Conservation (phyloP, 2,888 invertebrate genomes). For the Carterocephalus palaemon region DNA sequence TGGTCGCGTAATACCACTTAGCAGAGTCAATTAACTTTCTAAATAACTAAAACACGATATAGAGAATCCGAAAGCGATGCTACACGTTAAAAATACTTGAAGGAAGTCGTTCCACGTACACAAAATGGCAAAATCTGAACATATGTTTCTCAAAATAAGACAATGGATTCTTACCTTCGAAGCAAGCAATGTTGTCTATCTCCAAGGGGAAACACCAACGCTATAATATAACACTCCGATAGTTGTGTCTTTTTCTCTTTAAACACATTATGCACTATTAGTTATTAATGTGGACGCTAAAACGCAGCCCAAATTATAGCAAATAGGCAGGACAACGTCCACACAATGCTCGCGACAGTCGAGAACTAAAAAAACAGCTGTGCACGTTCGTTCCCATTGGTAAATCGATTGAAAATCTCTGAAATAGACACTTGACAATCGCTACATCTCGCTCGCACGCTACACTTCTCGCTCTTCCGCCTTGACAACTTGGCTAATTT, state of each 20-base stretch:
- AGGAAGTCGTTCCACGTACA: conserved; percentile 23
- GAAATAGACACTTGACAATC: conserved; percentile 48
- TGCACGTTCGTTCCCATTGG: conserved; percentile 65
- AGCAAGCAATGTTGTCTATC: conserved; percentile 61
- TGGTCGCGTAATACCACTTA: conserved; percentile 36
- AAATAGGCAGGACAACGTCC: conserved; percentile 53
- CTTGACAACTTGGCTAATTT: conserved; percentile 19
- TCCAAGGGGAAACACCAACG: conserved; percentile 68
- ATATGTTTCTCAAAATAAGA: conserved; percentile 49
- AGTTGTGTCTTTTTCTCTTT: conserved; percentile 76
- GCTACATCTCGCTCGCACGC: conserved; percentile 44
- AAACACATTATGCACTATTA: conserved; percentile 76
- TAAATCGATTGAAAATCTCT: conserved; percentile 69
- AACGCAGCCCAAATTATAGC: conserved; percentile 61
- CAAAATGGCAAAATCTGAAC: conserved; percentile 43
- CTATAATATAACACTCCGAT: conserved; percentile 77
- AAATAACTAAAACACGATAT: conserved; percentile 29
- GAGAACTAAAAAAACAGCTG: conserved; percentile 72
- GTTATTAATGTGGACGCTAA: conserved; percentile 64
- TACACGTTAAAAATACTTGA: conserved; percentile 33
- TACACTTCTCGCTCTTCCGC: conserved; percentile 50
- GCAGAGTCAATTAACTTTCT: conserved; percentile 51
- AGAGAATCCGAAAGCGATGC: conserved; percentile 1
- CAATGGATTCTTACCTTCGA: conserved; percentile 61
- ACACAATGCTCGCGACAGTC: conserved; percentile 49